Base-by-base conservation (phyloP, 2,888 invertebrate genomes). In the Chrysolina haemoptera region DNA sequence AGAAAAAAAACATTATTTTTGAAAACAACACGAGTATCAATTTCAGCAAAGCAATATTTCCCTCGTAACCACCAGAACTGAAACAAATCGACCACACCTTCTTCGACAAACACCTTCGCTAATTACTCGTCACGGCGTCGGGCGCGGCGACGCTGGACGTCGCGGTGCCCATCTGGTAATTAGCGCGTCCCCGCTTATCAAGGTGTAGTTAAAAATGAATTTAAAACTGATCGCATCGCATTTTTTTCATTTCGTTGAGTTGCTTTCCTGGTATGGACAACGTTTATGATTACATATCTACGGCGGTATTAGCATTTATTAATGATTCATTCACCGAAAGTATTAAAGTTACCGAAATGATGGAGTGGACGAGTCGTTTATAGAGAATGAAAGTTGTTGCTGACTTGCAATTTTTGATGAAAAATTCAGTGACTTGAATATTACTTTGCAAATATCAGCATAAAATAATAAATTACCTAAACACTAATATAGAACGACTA, bases 201-300 rank as follows among this genome's bases (percentile, higher is more conserved):
- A 79, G 66, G 78, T 73, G 65, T 82, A 82, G 82, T 82, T 82
- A 82, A 82, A 82, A 80, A 76, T 65, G 68, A 74, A 77, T 77
- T 75, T 64, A 70, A 59, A 69, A 46, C 18, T 48, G 66, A 71
- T 73, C 65, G 46, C 73, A 66, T 63, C 71, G 71, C 69, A 73
- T 71, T 70, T 71, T 75, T 70, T 74, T 73, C 76, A 76, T 75
- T 72, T 68, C 48, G 76, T 73, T 74, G 73, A 76, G 76, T 73
- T 73, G 48, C 50, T 62, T 75, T 69, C 62, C 73, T 59, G 66
- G 73, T 73, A 70, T 55, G 65, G n/a, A 43, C 22, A n/a, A 35
- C 16, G 50, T 20, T 73, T 70, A 40, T 59, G 73, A 73, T 73
- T 66, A 70, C 70, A 66, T 73, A 73, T 73, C 73, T 59, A 59